These are phyloP conservation scores for Laodelphax striatellus DNA, from an alignment of 1,140 invertebrate genomes.

Conservation along the genomic window DNA sequence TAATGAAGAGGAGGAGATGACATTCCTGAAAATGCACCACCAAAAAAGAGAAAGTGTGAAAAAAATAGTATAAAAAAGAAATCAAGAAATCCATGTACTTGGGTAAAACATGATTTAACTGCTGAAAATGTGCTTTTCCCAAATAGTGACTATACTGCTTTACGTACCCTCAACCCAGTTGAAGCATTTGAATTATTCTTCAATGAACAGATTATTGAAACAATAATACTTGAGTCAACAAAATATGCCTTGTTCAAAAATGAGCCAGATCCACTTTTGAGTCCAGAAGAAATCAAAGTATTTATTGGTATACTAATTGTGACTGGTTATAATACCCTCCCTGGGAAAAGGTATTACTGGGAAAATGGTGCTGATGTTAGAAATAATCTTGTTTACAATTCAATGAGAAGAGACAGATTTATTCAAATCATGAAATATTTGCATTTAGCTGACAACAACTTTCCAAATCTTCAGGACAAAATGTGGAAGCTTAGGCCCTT, in stretches of 20 bases:
- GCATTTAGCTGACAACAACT: constrained; percentile 13
- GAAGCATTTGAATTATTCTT: constrained; percentile 19
- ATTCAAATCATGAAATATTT: constrained; percentile 10
- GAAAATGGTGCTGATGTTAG: constrained; percentile 12
- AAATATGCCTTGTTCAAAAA: constrained; percentile 13
- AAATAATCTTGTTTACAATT: constrained; percentile 12
- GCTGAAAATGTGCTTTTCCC: too few relatives aligned
- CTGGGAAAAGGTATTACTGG: constrained; percentile 18
- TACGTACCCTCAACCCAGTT: not conserved
- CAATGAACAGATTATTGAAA: constrained; percentile 18
- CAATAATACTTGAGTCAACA: constrained; percentile 11
- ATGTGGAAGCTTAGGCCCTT: constrained; percentile 14
- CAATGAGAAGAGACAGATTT: constrained; percentile 14
- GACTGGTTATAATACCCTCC: constrained; percentile 18
- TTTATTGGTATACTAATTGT: constrained; percentile 19
- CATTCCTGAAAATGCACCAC: too few relatives aligned
- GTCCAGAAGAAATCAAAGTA: constrained; percentile 16
- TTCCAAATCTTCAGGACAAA: constrained; percentile 11
- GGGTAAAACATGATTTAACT: too few relatives aligned
- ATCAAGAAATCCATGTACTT: too few relatives aligned
- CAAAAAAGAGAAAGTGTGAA: too few relatives aligned
- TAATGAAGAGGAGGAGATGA: too few relatives aligned
- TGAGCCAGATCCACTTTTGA: constrained; percentile 12
- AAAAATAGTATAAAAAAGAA: too few relatives aligned
- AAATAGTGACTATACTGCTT: too few relatives aligned